A percentile compares a stretch with the other conserved stretches of the same genome.
phyloP scores from a whole-genome alignment of 2,113 vertebrate species.

The Phyllostomus hastatus region DNA sequence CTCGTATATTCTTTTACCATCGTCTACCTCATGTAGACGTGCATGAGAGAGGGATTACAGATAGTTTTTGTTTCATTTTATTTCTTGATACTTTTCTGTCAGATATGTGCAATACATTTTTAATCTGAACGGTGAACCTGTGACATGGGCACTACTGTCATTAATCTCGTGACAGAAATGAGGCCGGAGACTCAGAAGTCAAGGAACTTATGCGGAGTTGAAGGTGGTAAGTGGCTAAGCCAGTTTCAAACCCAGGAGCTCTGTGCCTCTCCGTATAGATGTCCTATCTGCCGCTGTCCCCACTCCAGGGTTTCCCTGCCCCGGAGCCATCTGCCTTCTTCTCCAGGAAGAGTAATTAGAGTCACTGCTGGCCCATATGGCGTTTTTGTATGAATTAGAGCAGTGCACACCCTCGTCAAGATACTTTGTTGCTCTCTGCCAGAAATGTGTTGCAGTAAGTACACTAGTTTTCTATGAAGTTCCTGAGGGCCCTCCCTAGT shows the following conservation, averaged over 20 bases:
- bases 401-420: not conserved
- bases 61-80: not conserved
- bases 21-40: not conserved
- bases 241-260: not conserved
- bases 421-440: not conserved
- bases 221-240: not conserved
- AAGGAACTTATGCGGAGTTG: not conserved
- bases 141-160: not conserved
- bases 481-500: not conserved
- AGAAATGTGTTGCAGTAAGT: not conserved
- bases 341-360: not conserved
- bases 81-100: not conserved
- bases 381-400: not conserved
- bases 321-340: slow-evolving; percentile 20
- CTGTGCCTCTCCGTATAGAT: not conserved
- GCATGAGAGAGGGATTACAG: not conserved
- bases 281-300: not conserved
- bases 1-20: too few relatives aligned
- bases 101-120: not conserved
- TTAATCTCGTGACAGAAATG: not conserved
- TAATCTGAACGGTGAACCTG: not conserved
- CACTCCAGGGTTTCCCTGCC: not conserved
- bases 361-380: not conserved
- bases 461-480: not conserved
- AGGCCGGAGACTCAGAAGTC: not conserved